phyloP scores from a whole-genome alignment of 2,888 invertebrate species.

The Mechanitis messenoides region DNA sequence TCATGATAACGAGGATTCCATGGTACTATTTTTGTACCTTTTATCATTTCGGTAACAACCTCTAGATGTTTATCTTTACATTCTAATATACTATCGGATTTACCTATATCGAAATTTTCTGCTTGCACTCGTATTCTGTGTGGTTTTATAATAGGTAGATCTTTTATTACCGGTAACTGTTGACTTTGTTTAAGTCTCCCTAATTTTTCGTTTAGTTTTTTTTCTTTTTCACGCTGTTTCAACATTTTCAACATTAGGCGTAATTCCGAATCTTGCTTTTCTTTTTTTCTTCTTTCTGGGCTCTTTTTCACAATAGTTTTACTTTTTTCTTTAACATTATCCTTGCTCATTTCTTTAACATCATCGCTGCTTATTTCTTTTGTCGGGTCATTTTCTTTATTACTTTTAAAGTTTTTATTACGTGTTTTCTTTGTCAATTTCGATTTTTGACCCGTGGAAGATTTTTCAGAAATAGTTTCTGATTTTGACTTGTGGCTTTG shows the following conservation, averaged over 20 bases:
- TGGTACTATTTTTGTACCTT: constrained; percentile 32
- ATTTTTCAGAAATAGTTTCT: neutral
- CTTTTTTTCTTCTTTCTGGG: constrained; percentile 7
- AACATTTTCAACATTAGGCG: constrained; percentile 29
- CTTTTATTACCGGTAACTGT: constrained; percentile 27
- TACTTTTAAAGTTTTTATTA: neutral
- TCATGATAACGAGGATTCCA: constrained; percentile 24
- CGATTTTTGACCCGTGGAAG: neutral
- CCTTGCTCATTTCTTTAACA: neutral
- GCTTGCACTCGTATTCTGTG: constrained; percentile 11
- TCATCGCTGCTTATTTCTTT: constrained; percentile 5
- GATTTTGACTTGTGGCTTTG: neutral
- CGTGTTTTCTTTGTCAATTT: neutral
- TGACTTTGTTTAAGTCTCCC: constrained; percentile 26
- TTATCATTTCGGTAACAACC: constrained; percentile 34
- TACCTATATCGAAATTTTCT: constrained; percentile 15
- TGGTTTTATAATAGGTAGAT: constrained; percentile 14
- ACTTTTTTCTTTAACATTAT: neutral
- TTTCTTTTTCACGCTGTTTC: constrained; percentile 25
- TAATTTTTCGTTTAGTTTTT: constrained; percentile 21
- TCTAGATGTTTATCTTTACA: constrained; percentile 25
- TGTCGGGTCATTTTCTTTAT: neutral
- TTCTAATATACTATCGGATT: constrained; percentile 35
- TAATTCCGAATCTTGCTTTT: constrained; percentile 22
- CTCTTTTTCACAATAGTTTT: neutral